Conservation (phyloP, 2,113 vertebrate species). For the Mobula birostris region DNA sequence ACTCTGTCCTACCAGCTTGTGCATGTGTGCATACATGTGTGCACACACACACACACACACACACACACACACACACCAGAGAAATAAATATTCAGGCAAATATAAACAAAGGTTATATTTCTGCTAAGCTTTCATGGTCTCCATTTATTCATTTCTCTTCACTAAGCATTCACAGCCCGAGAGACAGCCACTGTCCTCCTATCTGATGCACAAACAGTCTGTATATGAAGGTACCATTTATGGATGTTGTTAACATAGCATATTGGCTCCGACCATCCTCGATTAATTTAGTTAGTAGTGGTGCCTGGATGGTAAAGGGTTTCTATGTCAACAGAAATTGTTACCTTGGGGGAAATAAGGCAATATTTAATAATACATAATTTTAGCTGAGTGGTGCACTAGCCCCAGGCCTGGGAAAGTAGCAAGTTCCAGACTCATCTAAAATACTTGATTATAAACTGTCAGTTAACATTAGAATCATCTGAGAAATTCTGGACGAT, state of each 20-base stretch:
- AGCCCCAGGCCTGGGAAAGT: not conserved
- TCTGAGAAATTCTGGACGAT: not conserved
- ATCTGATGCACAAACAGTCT: not conserved
- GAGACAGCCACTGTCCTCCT: not conserved
- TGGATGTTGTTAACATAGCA: too few species aligned
- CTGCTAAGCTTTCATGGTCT: not conserved
- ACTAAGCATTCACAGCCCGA: not conserved
- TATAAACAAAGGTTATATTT: not conserved
- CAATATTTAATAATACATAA: not conserved
- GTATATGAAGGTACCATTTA: not conserved
- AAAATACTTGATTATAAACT: not conserved
- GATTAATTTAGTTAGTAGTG: not conserved
- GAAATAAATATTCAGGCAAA: not conserved
- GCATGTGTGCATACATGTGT: too few species aligned
- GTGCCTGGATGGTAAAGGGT: not conserved
- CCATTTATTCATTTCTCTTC: not conserved
- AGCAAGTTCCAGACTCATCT: not conserved
- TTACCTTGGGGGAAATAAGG: not conserved
- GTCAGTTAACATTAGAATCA: not conserved
- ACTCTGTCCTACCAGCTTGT: not conserved
- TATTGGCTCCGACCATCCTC: not conserved
- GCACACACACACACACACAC: too few species aligned
- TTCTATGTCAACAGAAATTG: not conserved
- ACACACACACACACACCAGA: not conserved
- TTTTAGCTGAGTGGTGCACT: not conserved